Percentiles rank a stretch among this genome's conserved stretches.
These are phyloP conservation scores for Acropora tenuis DNA, from an alignment of 64 coral and sea anemone genomes.

Conservation along the genomic window DNA sequence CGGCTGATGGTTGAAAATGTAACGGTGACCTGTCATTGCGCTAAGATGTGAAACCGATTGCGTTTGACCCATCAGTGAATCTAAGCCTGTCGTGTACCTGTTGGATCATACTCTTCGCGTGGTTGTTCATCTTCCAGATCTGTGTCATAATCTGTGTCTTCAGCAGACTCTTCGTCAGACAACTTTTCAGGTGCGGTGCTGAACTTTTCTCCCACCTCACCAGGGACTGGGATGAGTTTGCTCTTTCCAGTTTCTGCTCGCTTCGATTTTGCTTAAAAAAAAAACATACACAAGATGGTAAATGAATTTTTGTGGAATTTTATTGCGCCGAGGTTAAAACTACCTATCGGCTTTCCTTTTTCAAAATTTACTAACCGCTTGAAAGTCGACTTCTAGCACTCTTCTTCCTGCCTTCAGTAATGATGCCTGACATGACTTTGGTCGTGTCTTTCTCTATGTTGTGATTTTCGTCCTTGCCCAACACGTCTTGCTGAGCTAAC, in stretches of 20 bases:
- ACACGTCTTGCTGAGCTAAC: background rate
- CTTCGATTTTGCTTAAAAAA: constrained; percentile 49
- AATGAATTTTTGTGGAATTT: background rate
- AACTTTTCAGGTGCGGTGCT: constrained; percentile 3
- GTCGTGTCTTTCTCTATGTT: background rate
- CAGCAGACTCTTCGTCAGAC: constrained; percentile 7
- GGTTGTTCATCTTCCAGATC: constrained; percentile 69
- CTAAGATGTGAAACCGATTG: too few species aligned
- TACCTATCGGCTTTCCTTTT: background rate
- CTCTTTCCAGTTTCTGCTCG: constrained; percentile 47
- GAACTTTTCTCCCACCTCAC: background rate
- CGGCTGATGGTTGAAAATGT: too few species aligned
- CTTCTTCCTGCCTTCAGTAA: constrained; percentile 16
- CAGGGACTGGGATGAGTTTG: constrained; percentile 32
- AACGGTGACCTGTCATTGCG: too few species aligned
- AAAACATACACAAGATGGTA: background rate
- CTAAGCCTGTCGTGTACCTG: background rate
- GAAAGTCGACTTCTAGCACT: background rate
- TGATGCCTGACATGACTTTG: constrained; percentile 8
- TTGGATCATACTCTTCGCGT: constrained; percentile 79
- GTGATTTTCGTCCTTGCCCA: background rate
- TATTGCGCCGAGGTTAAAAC: background rate
- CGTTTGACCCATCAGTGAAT: too few species aligned
- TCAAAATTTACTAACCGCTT: background rate
- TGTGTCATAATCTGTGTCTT: constrained; percentile 82